Evolutionary conservation across 2,797 vertebrate genomes (phyloP), one percentile per base, ranked within the genome.

Genomic region (Toxotes lorentzi): DNA sequence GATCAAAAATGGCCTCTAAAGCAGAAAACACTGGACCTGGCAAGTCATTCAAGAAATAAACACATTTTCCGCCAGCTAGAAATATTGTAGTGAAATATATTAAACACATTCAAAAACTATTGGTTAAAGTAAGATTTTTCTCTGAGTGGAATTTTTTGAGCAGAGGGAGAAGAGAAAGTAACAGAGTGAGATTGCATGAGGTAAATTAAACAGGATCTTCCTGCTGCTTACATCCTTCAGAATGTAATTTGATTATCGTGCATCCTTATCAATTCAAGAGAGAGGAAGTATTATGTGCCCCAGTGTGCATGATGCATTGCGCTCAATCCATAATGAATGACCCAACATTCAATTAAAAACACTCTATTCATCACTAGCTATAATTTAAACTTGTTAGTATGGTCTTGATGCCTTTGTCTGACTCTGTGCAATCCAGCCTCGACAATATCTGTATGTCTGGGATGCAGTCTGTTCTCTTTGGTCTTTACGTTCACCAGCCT

Each of bases 321-420:
- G 38, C 67, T 72, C 71, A 73, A 83, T 90, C 76, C 74, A 86
- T 90, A 89, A 91, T 83, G 45, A 89, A 92, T 88, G 85, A 90
- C 79, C 75, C 75, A 67, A 79, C 81, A 87, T 93, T 91, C 76
- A 92, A 91, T 91, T 86, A 82, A 84, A 87, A 84, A 78, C 79
- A 86, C 79, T 86, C 78, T 81, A 88, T 89, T 83, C 73, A 88
- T 93, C 84, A 86, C 70, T 14, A 53, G 65, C 71, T 83, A 71
- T 81, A 60, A 62, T 90, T 86, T 85, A 85, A 88, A 84, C 67
- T 86, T 73, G 71, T 88, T 85, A 82, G 60, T 54, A 60, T 75
- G 72, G 60, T 78, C 78, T 77, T 23, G 27, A 45, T 66, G 76
- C 50, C 43, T 81, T 70, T 60, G 65, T 83, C 66, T 84, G 83